A percentile compares a stretch with the other conserved stretches of the same genome.
Evolutionary conservation across 2,113 vertebrate genomes (phyloP).

Genomic region (Okapia johnstoni): DNA sequence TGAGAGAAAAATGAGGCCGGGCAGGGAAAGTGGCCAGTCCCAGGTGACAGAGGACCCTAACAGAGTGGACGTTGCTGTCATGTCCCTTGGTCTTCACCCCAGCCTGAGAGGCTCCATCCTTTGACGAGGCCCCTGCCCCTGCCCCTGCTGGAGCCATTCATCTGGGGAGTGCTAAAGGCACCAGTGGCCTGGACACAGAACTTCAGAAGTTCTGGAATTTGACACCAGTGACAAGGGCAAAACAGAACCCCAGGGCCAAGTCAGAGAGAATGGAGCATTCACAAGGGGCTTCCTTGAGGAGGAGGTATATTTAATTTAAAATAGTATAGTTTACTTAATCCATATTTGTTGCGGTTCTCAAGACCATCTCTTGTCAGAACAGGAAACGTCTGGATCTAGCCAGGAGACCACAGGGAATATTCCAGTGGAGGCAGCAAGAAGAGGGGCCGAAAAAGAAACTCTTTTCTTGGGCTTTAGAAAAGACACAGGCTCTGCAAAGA

Average conservation of each 20-base stretch:
- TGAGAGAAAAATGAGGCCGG: neutral
- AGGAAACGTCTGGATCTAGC: neutral
- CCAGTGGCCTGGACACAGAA: fast-evolving
- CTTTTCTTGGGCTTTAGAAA: neutral
- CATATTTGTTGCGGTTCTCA: neutral
- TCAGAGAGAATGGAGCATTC: neutral
- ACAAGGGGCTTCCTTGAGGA: neutral
- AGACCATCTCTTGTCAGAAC: too few relatives aligned
- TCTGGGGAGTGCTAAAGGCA: neutral
- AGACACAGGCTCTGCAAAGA: neutral
- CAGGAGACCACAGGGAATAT: neutral
- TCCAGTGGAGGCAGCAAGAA: neutral
- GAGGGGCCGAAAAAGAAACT: neutral
- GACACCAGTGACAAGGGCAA: neutral
- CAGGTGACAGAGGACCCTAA: neutral
- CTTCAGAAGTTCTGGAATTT: neutral
- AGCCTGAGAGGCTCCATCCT: neutral
- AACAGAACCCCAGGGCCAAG: fast-evolving
- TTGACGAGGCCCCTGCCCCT: neutral
- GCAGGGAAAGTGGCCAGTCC: neutral
- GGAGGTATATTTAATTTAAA: neutral
- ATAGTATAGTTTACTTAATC: neutral
- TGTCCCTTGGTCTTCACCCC: neutral
- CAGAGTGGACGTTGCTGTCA: neutral
- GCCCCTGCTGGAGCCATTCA: neutral